Base-by-base conservation (phyloP, 92 coral and sea anemone species). In the Bergia sp. region DNA sequence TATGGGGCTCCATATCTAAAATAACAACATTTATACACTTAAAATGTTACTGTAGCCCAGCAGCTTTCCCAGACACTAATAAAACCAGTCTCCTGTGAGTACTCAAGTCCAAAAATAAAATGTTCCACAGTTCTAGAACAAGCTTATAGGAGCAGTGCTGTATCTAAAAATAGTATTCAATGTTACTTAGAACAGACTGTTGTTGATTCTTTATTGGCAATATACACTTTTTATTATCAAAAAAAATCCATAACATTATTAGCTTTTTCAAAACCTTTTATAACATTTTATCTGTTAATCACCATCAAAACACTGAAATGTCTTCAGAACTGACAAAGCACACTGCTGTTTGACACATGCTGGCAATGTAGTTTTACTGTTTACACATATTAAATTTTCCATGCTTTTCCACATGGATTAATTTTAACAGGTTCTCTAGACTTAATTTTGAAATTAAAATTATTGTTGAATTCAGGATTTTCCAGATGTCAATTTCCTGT, bases 1-100 rank as follows among this genome's bases (percentile, higher is more conserved):
- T 97, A 97, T 4, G 99, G 99, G 37, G 98, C 94, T 45, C 97
- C 96, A 92, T 94, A 97, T 89, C 99, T 93, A 89, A 49, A 61
- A 64, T 36, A 79, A 72, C 41, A 45, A 77, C 61, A 82, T 1
- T 2, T 36, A 10, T 37, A 7, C 42, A 29, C 77, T 29, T 29
- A 36, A 29, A 43, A 39, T 73, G 29, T 53, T 53, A 53, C 58
- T 18, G 13, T 1, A 53, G 58, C 58, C 58, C 81, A 66, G 72
- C 29, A 87, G 69, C 40, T 29, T 86, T 39, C 49, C 49, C 13
- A 36, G 65, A 20, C 8, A 9, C 15, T 29, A 23, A 12, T 38
- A 45, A 72, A 73, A 40, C 7, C 11, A 86, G 64, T 37, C 29
- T 44, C 18, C 29, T 43, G 55, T 8, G 15, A 50, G 58, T 53